Evolutionary conservation across 2,113 vertebrate genomes (phyloP).

Genomic region (Eurypyga helias): DNA sequence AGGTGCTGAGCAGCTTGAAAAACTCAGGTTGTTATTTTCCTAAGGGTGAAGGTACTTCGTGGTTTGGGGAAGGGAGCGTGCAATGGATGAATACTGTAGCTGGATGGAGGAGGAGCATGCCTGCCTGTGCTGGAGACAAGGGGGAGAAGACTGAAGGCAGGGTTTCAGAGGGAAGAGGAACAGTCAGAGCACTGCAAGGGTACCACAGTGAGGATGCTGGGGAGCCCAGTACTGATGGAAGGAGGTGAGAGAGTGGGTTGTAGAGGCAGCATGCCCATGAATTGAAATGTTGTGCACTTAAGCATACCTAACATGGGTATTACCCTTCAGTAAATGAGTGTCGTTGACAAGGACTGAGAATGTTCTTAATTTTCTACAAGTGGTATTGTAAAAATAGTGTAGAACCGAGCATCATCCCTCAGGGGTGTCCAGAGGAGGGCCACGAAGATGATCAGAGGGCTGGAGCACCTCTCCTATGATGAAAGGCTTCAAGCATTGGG

Average conservation of each 20-base stretch:
- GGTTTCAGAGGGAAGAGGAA: background rate
- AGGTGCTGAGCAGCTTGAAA: background rate
- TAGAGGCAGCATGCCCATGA: background rate
- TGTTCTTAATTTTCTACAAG: background rate
- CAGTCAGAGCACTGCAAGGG: background rate
- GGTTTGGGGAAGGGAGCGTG: background rate
- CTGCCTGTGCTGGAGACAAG: background rate
- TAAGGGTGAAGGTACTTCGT: background rate
- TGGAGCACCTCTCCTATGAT: no score
- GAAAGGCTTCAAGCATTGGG: no score
- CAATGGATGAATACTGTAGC: background rate
- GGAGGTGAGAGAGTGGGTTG: background rate
- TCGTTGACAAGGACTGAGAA: background rate
- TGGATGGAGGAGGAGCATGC: background rate
- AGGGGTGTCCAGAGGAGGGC: no score
- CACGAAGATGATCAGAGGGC: no score
- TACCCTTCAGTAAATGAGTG: background rate
- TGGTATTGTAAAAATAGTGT: background rate
- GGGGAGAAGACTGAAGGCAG: background rate
- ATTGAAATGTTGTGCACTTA: background rate
- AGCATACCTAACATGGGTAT: background rate
- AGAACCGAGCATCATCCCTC: background rate
- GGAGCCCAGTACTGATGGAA: background rate
- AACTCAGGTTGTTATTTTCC: background rate
- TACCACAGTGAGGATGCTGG: background rate